Evolutionary conservation across 2,797 vertebrate species (phyloP).

Genomic region (Antrozous pallidus): DNA sequence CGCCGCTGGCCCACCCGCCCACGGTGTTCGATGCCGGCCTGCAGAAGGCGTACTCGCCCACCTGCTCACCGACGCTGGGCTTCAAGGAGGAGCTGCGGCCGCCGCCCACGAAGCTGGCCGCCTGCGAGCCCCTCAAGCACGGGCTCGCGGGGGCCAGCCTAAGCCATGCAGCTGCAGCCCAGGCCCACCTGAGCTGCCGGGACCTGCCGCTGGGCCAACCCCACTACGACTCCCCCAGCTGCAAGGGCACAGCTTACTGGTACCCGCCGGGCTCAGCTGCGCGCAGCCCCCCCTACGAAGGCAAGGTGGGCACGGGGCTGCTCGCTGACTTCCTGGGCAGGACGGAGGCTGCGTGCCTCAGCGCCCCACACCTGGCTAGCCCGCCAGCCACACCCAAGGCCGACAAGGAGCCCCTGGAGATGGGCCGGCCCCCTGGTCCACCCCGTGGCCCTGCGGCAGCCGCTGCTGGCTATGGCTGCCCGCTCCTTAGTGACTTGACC

Average conservation of each 20-base stretch:
- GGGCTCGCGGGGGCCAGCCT: slow-evolving; percentile 80
- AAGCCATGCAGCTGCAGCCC: slow-evolving; percentile 60
- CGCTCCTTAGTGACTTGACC: slow-evolving; percentile 90
- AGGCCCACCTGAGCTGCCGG: slow-evolving; percentile 85
- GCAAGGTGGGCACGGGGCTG: slow-evolving; percentile 83
- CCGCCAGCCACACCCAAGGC: slow-evolving; percentile 85
- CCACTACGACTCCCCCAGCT: slow-evolving; percentile 95
- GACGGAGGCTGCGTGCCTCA: slow-evolving; percentile 85
- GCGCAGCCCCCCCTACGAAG: slow-evolving; percentile 88
- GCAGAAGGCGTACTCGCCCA: slow-evolving; percentile 96
- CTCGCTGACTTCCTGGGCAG: slow-evolving; percentile 90
- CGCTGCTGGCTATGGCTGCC: slow-evolving; percentile 83
- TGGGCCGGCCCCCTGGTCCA: slow-evolving; percentile 84
- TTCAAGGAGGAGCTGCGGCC: slow-evolving; percentile 86
- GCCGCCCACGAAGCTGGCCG: slow-evolving; percentile 83
- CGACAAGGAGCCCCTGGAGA: slow-evolving; percentile 94
- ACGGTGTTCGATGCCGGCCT: slow-evolving; percentile 84
- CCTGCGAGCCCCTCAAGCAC: slow-evolving; percentile 86
- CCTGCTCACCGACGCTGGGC: slow-evolving; percentile 90
- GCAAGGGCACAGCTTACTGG: slow-evolving; percentile 97
- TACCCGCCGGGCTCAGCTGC: slow-evolving; percentile 92
- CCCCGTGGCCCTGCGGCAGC: slow-evolving; percentile 79
- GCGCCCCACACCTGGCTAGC: slow-evolving; percentile 86
- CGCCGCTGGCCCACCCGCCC: slow-evolving; percentile 86
- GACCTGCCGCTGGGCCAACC: slow-evolving; percentile 90